Evolutionary conservation across 2,888 invertebrate species (phyloP).

Genomic region (Amiota communis): DNA sequence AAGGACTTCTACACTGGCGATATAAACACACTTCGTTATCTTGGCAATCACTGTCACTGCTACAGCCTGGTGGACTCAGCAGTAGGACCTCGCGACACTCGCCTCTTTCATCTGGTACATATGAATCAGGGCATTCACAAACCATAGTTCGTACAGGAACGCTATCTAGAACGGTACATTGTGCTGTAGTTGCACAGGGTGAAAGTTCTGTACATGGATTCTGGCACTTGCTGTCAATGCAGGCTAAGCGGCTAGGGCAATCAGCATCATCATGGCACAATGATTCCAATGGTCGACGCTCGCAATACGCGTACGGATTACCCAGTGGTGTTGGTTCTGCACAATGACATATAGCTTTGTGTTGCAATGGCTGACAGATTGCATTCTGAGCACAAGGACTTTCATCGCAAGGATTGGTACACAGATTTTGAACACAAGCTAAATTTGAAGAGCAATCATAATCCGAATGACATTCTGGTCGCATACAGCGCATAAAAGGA

Average conservation of each 20-base stretch:
- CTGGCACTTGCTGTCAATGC: conserved; percentile 84
- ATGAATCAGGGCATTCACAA: conserved; percentile 89
- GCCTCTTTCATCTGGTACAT: conserved; percentile 85
- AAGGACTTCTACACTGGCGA: conserved; percentile 88
- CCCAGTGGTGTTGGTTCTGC: conserved; percentile 85
- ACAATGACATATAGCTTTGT: conserved; percentile 87
- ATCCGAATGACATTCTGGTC: conserved; percentile 85
- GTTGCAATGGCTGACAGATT: conserved; percentile 85
- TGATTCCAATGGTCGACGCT: conserved; percentile 75
- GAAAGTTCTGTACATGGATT: conserved; percentile 84
- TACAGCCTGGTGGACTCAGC: conserved; percentile 83
- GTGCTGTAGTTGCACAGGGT: conserved; percentile 84
- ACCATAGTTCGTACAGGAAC: conserved; percentile 90
- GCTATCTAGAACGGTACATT: conserved; percentile 88
- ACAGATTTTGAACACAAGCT: conserved; percentile 82
- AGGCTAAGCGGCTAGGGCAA: conserved; percentile 86
- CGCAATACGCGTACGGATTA: conserved; percentile 86
- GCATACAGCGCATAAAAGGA: conserved; percentile 84
- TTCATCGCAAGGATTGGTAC: conserved; percentile 84
- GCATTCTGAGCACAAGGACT: conserved; percentile 89
- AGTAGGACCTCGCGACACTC: conserved; percentile 83
- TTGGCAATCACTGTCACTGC: conserved; percentile 84
- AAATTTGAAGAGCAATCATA: conserved; percentile 85
- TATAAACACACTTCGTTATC: conserved; percentile 88
- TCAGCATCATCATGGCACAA: conserved; percentile 86